These are phyloP conservation scores for Toxotes chatareus DNA, from an alignment of 2,113 vertebrate genomes.

Conservation along the genomic window DNA sequence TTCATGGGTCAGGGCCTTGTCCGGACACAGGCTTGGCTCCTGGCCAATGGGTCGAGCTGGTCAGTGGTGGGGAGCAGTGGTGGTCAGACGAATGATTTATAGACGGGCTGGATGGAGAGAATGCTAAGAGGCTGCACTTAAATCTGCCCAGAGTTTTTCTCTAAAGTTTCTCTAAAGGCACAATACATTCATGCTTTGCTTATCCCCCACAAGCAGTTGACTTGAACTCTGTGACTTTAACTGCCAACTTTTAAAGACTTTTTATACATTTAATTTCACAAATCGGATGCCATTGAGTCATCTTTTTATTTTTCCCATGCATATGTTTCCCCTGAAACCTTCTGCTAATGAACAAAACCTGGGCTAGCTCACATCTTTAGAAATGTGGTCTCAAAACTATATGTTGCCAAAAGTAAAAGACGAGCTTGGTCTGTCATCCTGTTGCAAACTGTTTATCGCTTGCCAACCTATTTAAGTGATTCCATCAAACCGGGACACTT, in stretches of 20 bases:
- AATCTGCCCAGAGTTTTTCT: constrained; percentile 62
- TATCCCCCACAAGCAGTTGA: constrained; percentile 43
- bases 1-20: constrained; percentile 91
- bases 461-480: constrained; percentile 78
- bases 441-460: constrained; percentile 70
- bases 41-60: constrained; percentile 83
- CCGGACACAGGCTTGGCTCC: constrained; percentile 85
- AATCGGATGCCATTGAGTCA: constrained; percentile 49
- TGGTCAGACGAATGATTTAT: constrained; percentile 86
- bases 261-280: constrained; percentile 47
- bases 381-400: constrained; percentile 67
- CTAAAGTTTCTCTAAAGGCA: constrained; percentile 54
- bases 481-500: constrained; percentile 72
- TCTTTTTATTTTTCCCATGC: constrained; percentile 60
- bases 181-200: constrained; percentile 71
- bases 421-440: constrained; percentile 67
- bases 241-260: constrained; percentile 35
- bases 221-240: constrained; percentile 34
- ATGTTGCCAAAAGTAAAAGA: constrained; percentile 71
- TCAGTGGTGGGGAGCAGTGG: constrained; percentile 85
- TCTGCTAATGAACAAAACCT: constrained; percentile 74
- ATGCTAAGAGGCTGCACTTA: constrained; percentile 71
- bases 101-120: constrained; percentile 68
- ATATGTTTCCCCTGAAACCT: constrained; percentile 62
- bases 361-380: constrained; percentile 56